A percentile compares a stretch with the other conserved stretches of the same genome.
Evolutionary conservation across 2,113 vertebrate species (phyloP).

Genomic region (Carassius auratus): DNA sequence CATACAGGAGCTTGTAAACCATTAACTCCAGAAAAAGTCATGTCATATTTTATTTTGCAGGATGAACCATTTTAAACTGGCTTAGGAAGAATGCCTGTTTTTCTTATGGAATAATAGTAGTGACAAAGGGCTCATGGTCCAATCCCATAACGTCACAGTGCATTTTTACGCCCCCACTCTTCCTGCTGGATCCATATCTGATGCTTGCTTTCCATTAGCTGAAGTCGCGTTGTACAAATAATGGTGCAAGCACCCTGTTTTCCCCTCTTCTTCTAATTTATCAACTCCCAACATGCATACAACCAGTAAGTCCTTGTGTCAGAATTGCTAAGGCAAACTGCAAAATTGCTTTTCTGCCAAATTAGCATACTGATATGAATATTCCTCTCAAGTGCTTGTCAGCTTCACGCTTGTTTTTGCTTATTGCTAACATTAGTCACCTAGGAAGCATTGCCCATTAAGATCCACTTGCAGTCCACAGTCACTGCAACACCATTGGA

Average conservation of each 20-base stretch:
- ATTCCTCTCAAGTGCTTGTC: slow-evolving; percentile 24
- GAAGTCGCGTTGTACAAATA: slow-evolving; percentile 1
- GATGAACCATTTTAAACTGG: background rate
- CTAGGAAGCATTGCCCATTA: slow-evolving; percentile 7
- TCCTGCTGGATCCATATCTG: slow-evolving; percentile 1
- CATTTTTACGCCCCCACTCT: background rate
- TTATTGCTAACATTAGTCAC: slow-evolving; percentile 13
- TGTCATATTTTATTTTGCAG: slow-evolving; percentile 15
- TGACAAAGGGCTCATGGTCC: background rate
- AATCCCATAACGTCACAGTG: background rate
- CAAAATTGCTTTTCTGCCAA: slow-evolving; percentile 24
- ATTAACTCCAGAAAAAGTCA: slow-evolving; percentile 8
- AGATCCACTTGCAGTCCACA: slow-evolving; percentile 18
- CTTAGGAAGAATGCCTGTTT: background rate
- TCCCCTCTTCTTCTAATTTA: background rate
- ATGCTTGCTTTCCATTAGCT: background rate
- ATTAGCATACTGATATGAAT: slow-evolving; percentile 38
- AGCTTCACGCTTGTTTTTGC: slow-evolving; percentile 12
- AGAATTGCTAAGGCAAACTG: slow-evolving; percentile 25
- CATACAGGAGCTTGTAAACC: slow-evolving; percentile 1
- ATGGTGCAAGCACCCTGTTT: background rate
- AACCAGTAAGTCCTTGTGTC: slow-evolving; percentile 11
- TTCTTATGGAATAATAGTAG: slow-evolving; percentile 1
- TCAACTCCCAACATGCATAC: background rate
- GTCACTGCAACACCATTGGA: background rate